A percentile compares a stretch with the other conserved stretches of the same genome.
These are phyloP conservation scores for Parnassius glacialis DNA, from an alignment of 2,888 invertebrate species.

Conservation along the genomic window DNA sequence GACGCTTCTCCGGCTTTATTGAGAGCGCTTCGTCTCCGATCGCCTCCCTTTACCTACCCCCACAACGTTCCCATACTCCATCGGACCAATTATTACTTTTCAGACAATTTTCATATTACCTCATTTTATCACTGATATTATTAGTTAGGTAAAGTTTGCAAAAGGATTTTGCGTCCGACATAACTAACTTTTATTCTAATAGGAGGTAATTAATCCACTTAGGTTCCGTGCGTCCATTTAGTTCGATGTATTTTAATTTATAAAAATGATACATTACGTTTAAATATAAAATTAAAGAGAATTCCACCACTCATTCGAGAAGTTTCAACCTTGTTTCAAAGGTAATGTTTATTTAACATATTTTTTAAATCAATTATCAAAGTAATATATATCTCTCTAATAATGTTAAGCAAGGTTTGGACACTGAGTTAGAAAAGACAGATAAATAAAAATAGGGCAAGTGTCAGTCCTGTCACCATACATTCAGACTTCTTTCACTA, in stretches of 20 bases:
- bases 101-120: constrained; percentile 43
- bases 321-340: too few species aligned
- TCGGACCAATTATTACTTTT: constrained; percentile 39
- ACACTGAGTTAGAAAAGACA: neutral
- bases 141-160: constrained; percentile 32
- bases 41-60: constrained; percentile 30
- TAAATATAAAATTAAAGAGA: too few species aligned
- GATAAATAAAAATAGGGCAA: constrained; percentile 26
- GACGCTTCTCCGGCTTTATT: constrained; percentile 59
- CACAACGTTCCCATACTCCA: constrained; percentile 13
- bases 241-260: too few species aligned
- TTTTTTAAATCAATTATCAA: too few species aligned
- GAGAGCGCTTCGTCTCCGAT: constrained; percentile 65
- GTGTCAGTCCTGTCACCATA: constrained; percentile 35
- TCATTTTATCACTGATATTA: constrained; percentile 38
- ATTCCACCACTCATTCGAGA: too few species aligned
- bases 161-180: constrained; percentile 34
- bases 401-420: too few species aligned
- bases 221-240: constrained; percentile 25
- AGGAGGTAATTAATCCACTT: constrained; percentile 34
- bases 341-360: too few species aligned
- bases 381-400: too few species aligned
- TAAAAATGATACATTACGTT: too few species aligned
- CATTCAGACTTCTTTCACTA: constrained; percentile 45
- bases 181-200: constrained; percentile 36